A percentile compares a stretch with the other conserved stretches of the same genome.
Evolutionary conservation across 2,888 invertebrate species (phyloP).

Genomic region (Cantharis flavilabris): DNA sequence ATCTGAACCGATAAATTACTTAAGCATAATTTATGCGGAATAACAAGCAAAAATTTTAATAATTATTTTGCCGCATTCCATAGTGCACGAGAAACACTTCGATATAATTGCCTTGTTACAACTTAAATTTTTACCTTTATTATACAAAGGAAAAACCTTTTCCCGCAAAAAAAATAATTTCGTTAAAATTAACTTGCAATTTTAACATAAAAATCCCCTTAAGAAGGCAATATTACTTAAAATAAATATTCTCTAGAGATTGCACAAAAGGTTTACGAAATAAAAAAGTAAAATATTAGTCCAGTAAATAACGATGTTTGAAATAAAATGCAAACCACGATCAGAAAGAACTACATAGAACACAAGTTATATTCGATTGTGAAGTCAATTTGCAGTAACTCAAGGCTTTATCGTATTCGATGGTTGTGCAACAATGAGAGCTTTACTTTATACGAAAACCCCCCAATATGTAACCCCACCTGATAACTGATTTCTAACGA

Average conservation of each 20-base stretch:
- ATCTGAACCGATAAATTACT: neutral
- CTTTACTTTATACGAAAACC: conserved; percentile 13
- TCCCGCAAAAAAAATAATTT: neutral
- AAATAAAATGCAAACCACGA: conserved; percentile 31
- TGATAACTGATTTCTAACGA: conserved; percentile 32
- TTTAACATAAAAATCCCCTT: conserved; percentile 1
- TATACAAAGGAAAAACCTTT: neutral
- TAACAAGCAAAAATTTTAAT: neutral
- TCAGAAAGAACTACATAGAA: conserved; percentile 29
- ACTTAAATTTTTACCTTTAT: neutral
- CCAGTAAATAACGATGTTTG: conserved; percentile 18
- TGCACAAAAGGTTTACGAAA: conserved; percentile 11
- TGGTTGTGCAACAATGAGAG: conserved; percentile 24
- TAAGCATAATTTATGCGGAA: neutral
- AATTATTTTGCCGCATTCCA: neutral
- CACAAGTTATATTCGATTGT: conserved; percentile 38
- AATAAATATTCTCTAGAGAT: neutral
- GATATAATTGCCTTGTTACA: neutral
- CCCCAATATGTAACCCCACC: conserved; percentile 22
- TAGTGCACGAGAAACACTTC: neutral
- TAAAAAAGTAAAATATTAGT: conserved; percentile 21
- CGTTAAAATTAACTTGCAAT: neutral
- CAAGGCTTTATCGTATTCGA: conserved; percentile 39
- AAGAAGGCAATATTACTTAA: neutral
- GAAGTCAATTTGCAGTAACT: conserved; percentile 47